Evolutionary conservation across 2,113 vertebrate species (phyloP), one percentile per base, ranked within the genome.

Genomic region (Protobothrops flavoviridis): DNA sequence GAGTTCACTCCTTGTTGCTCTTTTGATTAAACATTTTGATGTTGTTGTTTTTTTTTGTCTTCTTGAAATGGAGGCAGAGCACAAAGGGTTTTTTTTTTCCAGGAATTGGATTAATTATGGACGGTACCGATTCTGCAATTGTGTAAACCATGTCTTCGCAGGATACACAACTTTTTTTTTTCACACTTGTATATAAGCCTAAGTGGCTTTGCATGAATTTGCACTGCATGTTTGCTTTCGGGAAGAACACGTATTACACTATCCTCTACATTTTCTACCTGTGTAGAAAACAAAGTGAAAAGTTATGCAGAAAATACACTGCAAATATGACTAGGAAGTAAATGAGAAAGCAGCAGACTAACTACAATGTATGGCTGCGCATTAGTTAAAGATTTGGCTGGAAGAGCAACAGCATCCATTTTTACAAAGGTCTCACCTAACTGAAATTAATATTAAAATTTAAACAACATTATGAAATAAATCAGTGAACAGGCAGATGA

Each of bases 241-340:
- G 89, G 92, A 97, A 96, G 96, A 96, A 53, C 92, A 95, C 96
- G 94, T 64, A 0, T 91, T 96, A 95, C 61, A 11, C 95, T 97
- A 96, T 96, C 53, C 94, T 96, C 3, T 95, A 92, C 94, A 90
- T 92, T 97, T 97, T 94, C 95, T 98, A 98, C 97, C 97, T 98
- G 95, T 96, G 93, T 94, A 96, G 96, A 95, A 81, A 94, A 96
- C 92, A 95, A 96, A 96, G 98, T 97, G 98, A 98, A 97, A 98
- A 98, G 96, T 98, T 98, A 98, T 98, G 96, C 97, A 97, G 89
- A 96, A 96, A 96, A 97, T 96, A 97, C 52, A 97, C 96, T 97
- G 96, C 96, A 98, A 96, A 97, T 96, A 96, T 97, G 97, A 97
- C 96, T 97, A 95, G 95, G 94, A 97, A 97, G 94, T 95, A 97